These are phyloP conservation scores for Thunnus albacares DNA, from an alignment of 2,797 vertebrate genomes.

Conservation along the genomic window DNA sequence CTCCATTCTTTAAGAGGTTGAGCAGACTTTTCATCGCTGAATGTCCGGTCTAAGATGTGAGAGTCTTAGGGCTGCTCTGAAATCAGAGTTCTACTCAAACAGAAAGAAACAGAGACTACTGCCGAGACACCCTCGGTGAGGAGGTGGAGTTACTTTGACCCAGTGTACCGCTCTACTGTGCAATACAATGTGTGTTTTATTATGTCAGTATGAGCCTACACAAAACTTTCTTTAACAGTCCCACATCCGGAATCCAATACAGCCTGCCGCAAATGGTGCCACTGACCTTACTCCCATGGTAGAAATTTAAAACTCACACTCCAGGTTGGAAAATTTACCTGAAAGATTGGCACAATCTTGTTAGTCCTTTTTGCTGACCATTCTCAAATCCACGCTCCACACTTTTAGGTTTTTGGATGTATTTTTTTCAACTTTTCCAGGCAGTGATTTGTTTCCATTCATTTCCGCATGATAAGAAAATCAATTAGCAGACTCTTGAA, in stretches of 20 bases:
- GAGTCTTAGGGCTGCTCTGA: constrained; percentile 40
- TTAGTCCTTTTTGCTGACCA: background rate
- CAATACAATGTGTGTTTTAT: constrained; percentile 17
- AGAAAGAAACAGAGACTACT: constrained; percentile 37
- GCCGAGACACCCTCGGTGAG: constrained; percentile 25
- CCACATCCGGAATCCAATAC: constrained; percentile 19
- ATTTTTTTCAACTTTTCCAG: background rate
- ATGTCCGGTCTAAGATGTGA: constrained; percentile 26
- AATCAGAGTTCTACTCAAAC: constrained; percentile 49
- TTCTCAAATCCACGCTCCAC: background rate
- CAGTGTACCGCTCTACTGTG: constrained; percentile 4
- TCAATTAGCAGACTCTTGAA: background rate
- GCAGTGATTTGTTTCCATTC: background rate
- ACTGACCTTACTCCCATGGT: constrained; percentile 19
- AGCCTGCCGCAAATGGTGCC: constrained; percentile 3
- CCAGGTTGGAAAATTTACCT: background rate
- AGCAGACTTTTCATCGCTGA: constrained; percentile 46
- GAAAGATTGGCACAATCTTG: background rate
- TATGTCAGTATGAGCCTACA: constrained; percentile 22
- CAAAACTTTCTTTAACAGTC: constrained; percentile 29
- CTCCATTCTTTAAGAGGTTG: constrained; percentile 47
- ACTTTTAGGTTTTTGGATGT: background rate
- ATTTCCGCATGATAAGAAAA: background rate
- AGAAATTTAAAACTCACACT: constrained; percentile 5
- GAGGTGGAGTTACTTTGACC: constrained; percentile 44